Evolutionary conservation across 2,113 vertebrate genomes (phyloP).

Genomic region (Cromileptes altivelis): DNA sequence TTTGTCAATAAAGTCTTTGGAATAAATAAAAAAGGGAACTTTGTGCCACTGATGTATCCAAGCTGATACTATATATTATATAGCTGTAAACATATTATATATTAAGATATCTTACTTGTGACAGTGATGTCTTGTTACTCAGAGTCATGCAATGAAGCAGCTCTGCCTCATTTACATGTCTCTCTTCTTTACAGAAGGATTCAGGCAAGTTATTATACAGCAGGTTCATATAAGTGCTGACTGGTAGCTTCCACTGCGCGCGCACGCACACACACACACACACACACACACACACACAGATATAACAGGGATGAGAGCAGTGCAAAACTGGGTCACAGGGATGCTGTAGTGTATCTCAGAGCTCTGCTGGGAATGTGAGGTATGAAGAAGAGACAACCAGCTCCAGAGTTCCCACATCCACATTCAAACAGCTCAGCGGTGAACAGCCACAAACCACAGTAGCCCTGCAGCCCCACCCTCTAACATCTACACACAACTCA

Average conservation of each 20-base stretch:
- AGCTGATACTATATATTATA: too few species aligned
- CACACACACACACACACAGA: not conserved
- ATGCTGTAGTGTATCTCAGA: slow-evolving; percentile 3
- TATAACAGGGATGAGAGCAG: not conserved
- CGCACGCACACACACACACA: not conserved
- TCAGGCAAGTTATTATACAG: not conserved
- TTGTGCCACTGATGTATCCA: too few species aligned
- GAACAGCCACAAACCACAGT: too few species aligned
- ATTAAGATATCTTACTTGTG: too few species aligned
- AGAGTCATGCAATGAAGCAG: not conserved
- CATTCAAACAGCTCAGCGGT: not conserved
- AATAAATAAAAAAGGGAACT: too few species aligned
- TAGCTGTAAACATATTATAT: too few species aligned
- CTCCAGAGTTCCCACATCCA: not conserved
- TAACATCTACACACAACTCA: not conserved
- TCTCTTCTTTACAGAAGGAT: not conserved
- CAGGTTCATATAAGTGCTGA: too few species aligned
- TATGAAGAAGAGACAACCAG: slow-evolving; percentile 14
- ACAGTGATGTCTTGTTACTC: too few species aligned
- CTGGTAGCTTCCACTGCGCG: too few species aligned
- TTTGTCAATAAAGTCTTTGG: too few species aligned
- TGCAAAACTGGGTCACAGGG: slow-evolving; percentile 40
- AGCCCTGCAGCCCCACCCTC: not conserved
- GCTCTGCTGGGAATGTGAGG: slow-evolving; percentile 34
- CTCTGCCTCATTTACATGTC: not conserved